Percentiles rank a stretch among this genome's conserved stretches.
Conservation (phyloP, 2,113 vertebrate species). For the Chaetura pelagica region DNA sequence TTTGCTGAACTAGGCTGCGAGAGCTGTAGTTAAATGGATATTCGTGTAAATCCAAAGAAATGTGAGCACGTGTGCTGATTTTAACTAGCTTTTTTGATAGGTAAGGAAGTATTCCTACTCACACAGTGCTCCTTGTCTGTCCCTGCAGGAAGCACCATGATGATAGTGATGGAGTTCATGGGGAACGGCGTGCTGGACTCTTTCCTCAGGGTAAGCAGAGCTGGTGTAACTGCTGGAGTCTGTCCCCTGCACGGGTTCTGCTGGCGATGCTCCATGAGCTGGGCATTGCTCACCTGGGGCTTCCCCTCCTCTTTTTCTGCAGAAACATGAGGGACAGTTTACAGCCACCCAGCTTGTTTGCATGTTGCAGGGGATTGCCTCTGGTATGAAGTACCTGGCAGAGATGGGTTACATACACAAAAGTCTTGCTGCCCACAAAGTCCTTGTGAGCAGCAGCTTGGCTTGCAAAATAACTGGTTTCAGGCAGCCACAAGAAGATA, state of each 20-base stretch:
- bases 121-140: background rate
- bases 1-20: accelerated
- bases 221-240: accelerated
- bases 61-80: background rate
- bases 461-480: slow-evolving; percentile 94
- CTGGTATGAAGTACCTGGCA: slow-evolving; percentile 95
- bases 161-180: slow-evolving; percentile 94
- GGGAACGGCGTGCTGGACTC: slow-evolving; percentile 88
- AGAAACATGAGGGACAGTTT: slow-evolving; percentile 94
- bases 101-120: background rate
- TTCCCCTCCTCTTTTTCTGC: background rate
- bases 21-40: background rate
- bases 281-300: background rate
- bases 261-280: background rate
- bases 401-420: slow-evolving; percentile 97
- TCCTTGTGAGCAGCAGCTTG: slow-evolving; percentile 88
- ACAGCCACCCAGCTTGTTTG: slow-evolving; percentile 85
- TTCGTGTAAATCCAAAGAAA: background rate
- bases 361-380: slow-evolving; percentile 89
- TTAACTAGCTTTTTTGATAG: background rate
- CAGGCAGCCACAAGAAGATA: slow-evolving; percentile 87
- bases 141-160: slow-evolving; percentile 88
- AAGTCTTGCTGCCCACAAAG: slow-evolving; percentile 91
- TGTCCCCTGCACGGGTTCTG: background rate
- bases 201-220: slow-evolving; percentile 88